Percentiles rank a stretch among this genome's conserved stretches.
These are phyloP conservation scores for Poeciliopsis retropinna DNA, from an alignment of 2,113 vertebrate species.

Conservation along the genomic window DNA sequence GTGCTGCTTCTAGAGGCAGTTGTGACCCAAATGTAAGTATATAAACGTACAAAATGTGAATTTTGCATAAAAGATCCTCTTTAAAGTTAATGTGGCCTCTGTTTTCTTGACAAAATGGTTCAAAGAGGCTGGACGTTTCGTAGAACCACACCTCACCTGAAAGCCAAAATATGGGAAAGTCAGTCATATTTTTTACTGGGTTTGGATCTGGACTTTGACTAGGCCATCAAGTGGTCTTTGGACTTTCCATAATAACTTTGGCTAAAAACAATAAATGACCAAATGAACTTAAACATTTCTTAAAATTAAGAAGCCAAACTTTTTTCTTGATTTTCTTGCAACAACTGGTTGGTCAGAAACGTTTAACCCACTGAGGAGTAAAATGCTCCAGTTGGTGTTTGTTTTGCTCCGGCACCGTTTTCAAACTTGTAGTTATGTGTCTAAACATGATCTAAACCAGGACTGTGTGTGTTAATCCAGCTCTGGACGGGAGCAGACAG, in stretches of 20 bases:
- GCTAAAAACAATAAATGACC: too few species aligned
- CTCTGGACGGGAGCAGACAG: not conserved
- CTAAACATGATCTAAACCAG: not conserved
- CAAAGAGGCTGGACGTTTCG: not conserved
- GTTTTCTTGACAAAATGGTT: not conserved
- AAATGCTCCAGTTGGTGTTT: not conserved
- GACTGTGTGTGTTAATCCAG: not conserved
- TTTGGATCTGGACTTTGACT: not conserved
- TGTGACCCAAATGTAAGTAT: too few species aligned
- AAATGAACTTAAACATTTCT: too few species aligned
- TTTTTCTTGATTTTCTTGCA: too few species aligned
- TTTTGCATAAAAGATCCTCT: too few species aligned
- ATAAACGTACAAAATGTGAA: too few species aligned
- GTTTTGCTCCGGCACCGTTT: not conserved
- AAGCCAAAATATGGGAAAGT: too few species aligned
- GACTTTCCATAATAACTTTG: too few species aligned
- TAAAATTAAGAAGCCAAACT: too few species aligned
- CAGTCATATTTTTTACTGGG: not conserved
- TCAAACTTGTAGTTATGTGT: not conserved
- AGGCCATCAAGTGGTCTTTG: not conserved
- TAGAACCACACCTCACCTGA: not conserved
- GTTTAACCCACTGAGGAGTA: not conserved
- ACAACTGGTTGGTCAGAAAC: not conserved
- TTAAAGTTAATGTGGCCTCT: not conserved
- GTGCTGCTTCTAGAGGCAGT: too few species aligned